A percentile compares a stretch with the other conserved stretches of the same genome.
These are phyloP conservation scores for Corbicula japonica DNA, from an alignment of 2,888 invertebrate species.

Conservation along the genomic window DNA sequence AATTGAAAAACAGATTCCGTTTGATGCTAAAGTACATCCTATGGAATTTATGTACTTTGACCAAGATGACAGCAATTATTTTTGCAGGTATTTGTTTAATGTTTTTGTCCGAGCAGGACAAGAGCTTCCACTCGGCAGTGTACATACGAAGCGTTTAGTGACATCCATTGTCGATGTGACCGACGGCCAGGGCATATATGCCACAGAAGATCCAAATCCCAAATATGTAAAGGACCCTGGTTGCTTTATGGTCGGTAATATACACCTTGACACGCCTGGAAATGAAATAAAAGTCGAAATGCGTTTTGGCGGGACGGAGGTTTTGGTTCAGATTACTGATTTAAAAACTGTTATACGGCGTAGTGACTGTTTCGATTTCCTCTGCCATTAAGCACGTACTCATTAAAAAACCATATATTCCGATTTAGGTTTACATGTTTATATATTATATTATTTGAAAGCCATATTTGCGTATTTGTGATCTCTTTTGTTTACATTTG, in stretches of 20 bases:
- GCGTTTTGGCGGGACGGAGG: too few relatives aligned
- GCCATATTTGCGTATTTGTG: too few relatives aligned
- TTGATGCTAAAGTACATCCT: conserved; percentile 32
- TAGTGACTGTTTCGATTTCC: too few relatives aligned
- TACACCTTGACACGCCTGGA: conserved; percentile 34
- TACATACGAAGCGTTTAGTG: neutral
- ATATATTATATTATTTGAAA: too few relatives aligned
- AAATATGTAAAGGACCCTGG: conserved; percentile 28
- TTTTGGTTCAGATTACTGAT: too few relatives aligned
- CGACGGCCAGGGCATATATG: conserved; percentile 36
- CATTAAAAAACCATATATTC: too few relatives aligned
- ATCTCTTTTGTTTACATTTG: too few relatives aligned
- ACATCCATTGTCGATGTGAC: conserved; percentile 21
- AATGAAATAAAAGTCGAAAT: too few relatives aligned
- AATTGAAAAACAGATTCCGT: conserved; percentile 4
- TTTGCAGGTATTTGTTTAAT: conserved; percentile 47
- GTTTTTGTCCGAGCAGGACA: conserved; percentile 39
- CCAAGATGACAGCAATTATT: conserved; percentile 23
- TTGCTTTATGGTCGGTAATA: conserved; percentile 45
- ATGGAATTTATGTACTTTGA: conserved; percentile 8
- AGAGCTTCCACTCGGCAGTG: conserved; percentile 28
- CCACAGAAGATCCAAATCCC: conserved; percentile 38
- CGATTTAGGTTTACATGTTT: too few relatives aligned
- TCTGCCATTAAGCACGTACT: too few relatives aligned
- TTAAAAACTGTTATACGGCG: too few relatives aligned